phyloP scores from a whole-genome alignment of 2,113 vertebrate species.

The Meriones unguiculatus region DNA sequence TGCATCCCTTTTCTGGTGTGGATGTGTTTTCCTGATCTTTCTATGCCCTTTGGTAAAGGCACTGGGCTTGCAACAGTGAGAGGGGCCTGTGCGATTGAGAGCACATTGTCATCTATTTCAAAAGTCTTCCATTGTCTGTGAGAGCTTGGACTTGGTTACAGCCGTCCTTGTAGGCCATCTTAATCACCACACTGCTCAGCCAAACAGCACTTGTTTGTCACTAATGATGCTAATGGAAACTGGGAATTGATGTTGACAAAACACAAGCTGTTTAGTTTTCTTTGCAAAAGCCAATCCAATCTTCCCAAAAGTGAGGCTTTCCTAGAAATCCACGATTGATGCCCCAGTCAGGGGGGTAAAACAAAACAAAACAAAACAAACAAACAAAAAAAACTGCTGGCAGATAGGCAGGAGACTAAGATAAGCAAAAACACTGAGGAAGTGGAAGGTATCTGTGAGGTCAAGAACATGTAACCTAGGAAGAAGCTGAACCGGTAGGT shows the following conservation, averaged over 20 bases:
- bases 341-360: background rate
- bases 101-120: background rate
- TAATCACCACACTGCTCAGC: constrained; percentile 61
- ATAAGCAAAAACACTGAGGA: background rate
- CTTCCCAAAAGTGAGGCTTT: constrained; percentile 5
- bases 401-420: background rate
- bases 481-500: background rate
- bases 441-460: background rate
- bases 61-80: background rate
- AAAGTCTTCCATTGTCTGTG: constrained; percentile 37
- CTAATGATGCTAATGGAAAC: constrained; percentile 72
- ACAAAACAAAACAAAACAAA: background rate
- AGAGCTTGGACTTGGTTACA: constrained; percentile 15
- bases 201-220: constrained; percentile 65
- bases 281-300: constrained; percentile 61
- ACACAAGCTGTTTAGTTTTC: constrained; percentile 72
- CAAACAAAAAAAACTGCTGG: background rate
- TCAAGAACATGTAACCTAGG: background rate
- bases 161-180: constrained; percentile 52
- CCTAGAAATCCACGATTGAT: background rate
- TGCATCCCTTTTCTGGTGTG: background rate
- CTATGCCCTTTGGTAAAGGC: background rate
- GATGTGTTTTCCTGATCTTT: background rate
- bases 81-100: background rate
- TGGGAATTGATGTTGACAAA: constrained; percentile 81